Conservation (phyloP, 2,888 invertebrate genomes). For the Lysandra coridon region DNA sequence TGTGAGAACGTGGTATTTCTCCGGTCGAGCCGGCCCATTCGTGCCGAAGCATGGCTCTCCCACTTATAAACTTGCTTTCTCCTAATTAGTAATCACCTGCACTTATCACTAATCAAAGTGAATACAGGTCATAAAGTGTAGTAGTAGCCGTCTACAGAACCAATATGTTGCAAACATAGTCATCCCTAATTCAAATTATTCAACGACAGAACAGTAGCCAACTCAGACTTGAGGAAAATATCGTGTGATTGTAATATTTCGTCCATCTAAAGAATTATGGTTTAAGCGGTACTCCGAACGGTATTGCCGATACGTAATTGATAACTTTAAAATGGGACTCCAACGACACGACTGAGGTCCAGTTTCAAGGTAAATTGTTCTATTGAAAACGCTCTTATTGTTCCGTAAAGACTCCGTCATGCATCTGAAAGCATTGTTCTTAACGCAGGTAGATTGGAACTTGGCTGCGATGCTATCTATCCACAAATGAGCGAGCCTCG, state of each 20-base stretch:
- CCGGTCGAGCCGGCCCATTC: no score
- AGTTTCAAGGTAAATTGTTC: conserved; percentile 68
- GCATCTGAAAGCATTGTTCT: conserved; percentile 56
- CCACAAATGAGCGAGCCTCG: not conserved
- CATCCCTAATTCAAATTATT: not conserved
- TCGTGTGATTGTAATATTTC: conserved; percentile 21
- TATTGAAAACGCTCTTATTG: conserved; percentile 66
- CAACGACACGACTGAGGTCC: conserved; percentile 67
- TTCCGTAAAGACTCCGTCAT: conserved; percentile 69
- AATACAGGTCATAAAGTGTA: no score
- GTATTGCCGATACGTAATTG: conserved; percentile 68
- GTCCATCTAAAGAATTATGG: conserved; percentile 26
- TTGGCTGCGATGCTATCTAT: not conserved
- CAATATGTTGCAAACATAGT: no score
- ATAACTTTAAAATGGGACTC: conserved; percentile 57
- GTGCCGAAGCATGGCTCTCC: no score
- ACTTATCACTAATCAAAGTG: no score
- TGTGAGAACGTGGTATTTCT: no score
- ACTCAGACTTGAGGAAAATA: conserved; percentile 8
- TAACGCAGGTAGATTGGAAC: not conserved
- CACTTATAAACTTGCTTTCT: no score
- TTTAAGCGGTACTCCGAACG: conserved; percentile 65
- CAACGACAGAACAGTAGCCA: not conserved
- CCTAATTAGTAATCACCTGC: no score
- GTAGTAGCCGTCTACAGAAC: not conserved